phyloP scores from a whole-genome alignment of 2,888 invertebrate genomes.

The Chrysotoxum bicinctum region DNA sequence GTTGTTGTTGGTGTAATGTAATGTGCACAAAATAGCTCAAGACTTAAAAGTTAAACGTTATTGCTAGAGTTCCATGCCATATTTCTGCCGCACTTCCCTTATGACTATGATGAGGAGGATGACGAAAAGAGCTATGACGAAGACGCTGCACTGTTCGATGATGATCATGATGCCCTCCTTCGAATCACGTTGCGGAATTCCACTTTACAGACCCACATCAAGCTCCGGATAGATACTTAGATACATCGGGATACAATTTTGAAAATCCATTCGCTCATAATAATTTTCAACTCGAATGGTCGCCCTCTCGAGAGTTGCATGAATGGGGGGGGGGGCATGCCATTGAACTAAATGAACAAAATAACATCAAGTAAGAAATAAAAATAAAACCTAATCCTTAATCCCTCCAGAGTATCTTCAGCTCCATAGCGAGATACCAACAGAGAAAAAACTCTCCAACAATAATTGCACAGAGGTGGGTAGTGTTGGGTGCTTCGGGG shows the following conservation, averaged over 20 bases:
- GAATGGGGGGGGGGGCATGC: slow-evolving; percentile 29
- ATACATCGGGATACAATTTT: slow-evolving; percentile 57
- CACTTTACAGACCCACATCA: slow-evolving; percentile 57
- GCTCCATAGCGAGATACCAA: neutral
- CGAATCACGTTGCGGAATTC: slow-evolving; percentile 59
- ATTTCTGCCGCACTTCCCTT: slow-evolving; percentile 25
- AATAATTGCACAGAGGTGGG: slow-evolving; percentile 37
- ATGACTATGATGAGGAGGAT: slow-evolving; percentile 1
- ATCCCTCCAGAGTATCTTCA: slow-evolving; percentile 54
- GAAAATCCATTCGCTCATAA: slow-evolving; percentile 73
- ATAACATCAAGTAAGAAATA: slow-evolving; percentile 37
- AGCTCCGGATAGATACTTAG: slow-evolving; percentile 6
- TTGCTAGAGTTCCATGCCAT: slow-evolving; percentile 37
- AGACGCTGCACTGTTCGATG: slow-evolving; percentile 34
- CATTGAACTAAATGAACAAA: slow-evolving; percentile 76
- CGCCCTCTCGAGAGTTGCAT: slow-evolving; percentile 60
- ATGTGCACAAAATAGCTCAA: slow-evolving; percentile 65
- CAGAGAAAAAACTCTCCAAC: slow-evolving; percentile 9
- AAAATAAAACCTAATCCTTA: slow-evolving; percentile 61
- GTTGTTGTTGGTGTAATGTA: slow-evolving; percentile 13
- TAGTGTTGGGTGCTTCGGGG: slow-evolving; percentile 1
- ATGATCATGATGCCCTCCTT: slow-evolving; percentile 57
- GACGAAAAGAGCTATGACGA: slow-evolving; percentile 65
- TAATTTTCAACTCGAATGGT: slow-evolving; percentile 72
- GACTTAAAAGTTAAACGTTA: slow-evolving; percentile 60